Evolutionary conservation across 64 coral and sea anemone species (phyloP).

Genomic region (Astreopora myriophthalma): DNA sequence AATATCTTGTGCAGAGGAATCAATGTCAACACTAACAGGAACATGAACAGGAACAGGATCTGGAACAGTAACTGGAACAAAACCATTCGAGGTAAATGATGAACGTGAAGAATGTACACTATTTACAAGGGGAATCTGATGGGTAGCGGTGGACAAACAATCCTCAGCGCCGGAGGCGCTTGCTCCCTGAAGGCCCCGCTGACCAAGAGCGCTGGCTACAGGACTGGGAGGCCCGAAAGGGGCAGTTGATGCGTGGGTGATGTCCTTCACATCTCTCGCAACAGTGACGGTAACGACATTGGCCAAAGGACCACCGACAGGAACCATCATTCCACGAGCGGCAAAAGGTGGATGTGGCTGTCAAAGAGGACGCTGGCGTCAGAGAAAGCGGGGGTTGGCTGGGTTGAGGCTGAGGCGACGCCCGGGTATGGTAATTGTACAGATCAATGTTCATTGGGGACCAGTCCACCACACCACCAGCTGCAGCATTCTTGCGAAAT

Average conservation of each 20-base stretch:
- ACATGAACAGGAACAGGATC: too few species aligned
- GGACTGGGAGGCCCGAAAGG: neutral
- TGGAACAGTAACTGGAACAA: too few species aligned
- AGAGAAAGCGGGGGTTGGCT: neutral
- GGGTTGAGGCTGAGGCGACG: neutral
- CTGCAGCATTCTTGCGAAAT: neutral
- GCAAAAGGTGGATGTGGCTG: neutral
- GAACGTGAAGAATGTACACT: too few species aligned
- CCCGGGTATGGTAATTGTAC: slow-evolving; percentile 1
- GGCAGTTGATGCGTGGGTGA: neutral
- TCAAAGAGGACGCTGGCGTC: neutral
- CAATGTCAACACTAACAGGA: too few species aligned
- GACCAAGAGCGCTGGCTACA: neutral
- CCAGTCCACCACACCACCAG: slow-evolving; percentile 18
- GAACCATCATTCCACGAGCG: neutral
- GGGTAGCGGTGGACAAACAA: too few species aligned
- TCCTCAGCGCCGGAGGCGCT: too few species aligned
- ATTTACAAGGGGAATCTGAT: too few species aligned
- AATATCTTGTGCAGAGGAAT: too few species aligned
- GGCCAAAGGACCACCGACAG: neutral
- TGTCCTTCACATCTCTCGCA: slow-evolving; percentile 3
- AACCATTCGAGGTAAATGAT: too few species aligned
- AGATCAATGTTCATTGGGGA: neutral
- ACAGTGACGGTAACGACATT: neutral
- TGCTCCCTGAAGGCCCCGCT: too few species aligned